These are phyloP conservation scores for Macrosiphum euphorbiae DNA, from an alignment of 2,888 invertebrate species.

Conservation along the genomic window DNA sequence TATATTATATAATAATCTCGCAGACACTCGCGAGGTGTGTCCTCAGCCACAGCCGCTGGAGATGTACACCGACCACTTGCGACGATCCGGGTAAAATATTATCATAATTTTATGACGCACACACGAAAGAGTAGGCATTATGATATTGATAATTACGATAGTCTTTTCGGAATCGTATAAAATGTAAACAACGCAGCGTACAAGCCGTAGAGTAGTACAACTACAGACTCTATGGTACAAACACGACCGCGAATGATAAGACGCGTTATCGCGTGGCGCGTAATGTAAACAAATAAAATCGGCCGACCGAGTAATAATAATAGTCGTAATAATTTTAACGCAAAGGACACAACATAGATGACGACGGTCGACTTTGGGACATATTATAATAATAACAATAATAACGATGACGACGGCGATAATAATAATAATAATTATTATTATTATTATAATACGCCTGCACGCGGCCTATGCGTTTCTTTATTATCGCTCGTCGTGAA, in stretches of 20 bases:
- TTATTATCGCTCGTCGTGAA: not conserved
- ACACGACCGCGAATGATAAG: not conserved
- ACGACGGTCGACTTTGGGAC: not conserved
- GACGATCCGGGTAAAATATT: no score
- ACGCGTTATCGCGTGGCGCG: not conserved
- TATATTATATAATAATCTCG: no score
- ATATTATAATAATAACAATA: not conserved
- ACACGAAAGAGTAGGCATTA: not conserved
- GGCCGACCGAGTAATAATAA: not conserved
- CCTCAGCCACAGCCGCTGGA: no score
- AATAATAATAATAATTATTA: not conserved
- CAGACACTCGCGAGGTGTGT: no score
- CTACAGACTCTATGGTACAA: not conserved
- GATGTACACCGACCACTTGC: no score
- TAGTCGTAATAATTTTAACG: not conserved
- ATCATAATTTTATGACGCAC: not conserved
- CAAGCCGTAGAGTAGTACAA: no score
- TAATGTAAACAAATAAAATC: slow-evolving; percentile 6
- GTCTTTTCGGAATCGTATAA: not conserved
- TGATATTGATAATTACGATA: not conserved
- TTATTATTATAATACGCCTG: not conserved
- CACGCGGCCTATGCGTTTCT: not conserved
- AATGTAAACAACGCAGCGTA: not conserved
- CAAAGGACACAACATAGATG: not conserved
- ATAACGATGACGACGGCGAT: not conserved